A percentile compares a stretch with the other conserved stretches of the same genome.
phyloP scores from a whole-genome alignment of 2,113 vertebrate species.

The Opisthocomus hoazin region DNA sequence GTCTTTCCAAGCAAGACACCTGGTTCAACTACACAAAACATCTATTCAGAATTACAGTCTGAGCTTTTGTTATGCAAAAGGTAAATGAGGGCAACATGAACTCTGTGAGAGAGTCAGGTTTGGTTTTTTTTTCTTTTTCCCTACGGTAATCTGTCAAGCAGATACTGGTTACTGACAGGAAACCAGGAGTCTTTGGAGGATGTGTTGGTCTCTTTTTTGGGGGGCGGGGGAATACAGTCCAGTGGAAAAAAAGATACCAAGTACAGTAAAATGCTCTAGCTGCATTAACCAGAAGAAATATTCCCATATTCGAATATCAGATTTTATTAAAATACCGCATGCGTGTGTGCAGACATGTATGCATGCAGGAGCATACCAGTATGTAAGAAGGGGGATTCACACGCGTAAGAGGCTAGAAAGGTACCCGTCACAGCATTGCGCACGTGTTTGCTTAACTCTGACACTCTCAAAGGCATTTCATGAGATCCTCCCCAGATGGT shows the following conservation, averaged over 20 bases:
- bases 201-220: not conserved
- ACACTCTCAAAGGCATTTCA: not conserved
- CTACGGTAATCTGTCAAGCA: not conserved
- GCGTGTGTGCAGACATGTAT: not conserved
- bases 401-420: not conserved
- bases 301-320: not conserved
- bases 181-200: not conserved
- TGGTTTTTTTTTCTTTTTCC: not conserved
- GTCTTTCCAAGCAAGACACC: conserved; percentile 67
- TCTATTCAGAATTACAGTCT: conserved; percentile 54
- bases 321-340: not conserved
- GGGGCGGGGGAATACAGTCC: not conserved
- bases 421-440: not conserved
- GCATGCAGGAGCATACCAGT: not conserved
- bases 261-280: not conserved
- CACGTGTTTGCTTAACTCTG: not conserved
- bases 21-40: conserved; percentile 65
- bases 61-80: conserved; percentile 66
- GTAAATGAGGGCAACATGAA: conserved; percentile 55
- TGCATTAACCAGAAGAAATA: not conserved
- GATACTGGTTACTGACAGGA: not conserved
- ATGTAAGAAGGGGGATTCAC: fast-evolving
- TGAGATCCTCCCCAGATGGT: not conserved
- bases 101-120: conserved; percentile 33
- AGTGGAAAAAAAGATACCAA: not conserved